phyloP scores from a whole-genome alignment of 1,140 invertebrate species.

The Drosophila setifemur region DNA sequence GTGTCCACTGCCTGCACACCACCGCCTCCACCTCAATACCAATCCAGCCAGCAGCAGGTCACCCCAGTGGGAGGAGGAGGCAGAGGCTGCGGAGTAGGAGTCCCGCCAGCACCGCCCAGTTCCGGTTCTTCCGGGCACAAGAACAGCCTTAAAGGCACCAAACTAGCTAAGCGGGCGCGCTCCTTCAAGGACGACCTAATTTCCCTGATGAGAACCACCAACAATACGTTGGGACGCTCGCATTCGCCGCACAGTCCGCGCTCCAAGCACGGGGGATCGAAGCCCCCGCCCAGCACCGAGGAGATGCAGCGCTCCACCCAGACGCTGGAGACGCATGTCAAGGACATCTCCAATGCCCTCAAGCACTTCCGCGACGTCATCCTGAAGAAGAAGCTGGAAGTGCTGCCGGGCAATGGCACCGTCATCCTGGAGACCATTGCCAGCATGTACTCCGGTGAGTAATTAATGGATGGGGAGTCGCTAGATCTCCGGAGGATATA shows the following conservation, averaged over 20 bases:
- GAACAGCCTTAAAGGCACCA: constrained; percentile 88
- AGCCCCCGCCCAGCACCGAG: constrained; percentile 83
- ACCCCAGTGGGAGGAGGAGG: constrained; percentile 8
- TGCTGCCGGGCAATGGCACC: constrained; percentile 95
- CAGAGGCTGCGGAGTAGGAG: not conserved
- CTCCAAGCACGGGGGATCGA: constrained; percentile 83
- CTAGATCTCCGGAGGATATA: too few species aligned
- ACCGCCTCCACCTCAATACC: constrained; percentile 32
- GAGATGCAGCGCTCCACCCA: constrained; percentile 85
- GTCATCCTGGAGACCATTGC: constrained; percentile 95
- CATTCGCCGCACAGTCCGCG: constrained; percentile 85
- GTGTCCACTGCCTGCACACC: constrained; percentile 43
- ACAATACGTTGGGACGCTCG: constrained; percentile 82
- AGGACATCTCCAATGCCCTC: constrained; percentile 89
- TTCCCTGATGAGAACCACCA: constrained; percentile 89
- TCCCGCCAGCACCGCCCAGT: constrained; percentile 63
- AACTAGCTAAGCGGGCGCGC: constrained; percentile 91
- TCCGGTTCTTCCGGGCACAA: constrained; percentile 83
- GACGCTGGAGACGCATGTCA: constrained; percentile 86
- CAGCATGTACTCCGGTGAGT: constrained; percentile 90
- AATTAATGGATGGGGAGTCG: too few species aligned
- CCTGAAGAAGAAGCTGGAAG: constrained; percentile 94
- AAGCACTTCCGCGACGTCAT: constrained; percentile 95
- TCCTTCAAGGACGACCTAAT: constrained; percentile 96
- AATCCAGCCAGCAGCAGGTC: constrained; percentile 12